phyloP scores from a whole-genome alignment of 1,140 invertebrate species.

The Hypothenemus hampei region DNA sequence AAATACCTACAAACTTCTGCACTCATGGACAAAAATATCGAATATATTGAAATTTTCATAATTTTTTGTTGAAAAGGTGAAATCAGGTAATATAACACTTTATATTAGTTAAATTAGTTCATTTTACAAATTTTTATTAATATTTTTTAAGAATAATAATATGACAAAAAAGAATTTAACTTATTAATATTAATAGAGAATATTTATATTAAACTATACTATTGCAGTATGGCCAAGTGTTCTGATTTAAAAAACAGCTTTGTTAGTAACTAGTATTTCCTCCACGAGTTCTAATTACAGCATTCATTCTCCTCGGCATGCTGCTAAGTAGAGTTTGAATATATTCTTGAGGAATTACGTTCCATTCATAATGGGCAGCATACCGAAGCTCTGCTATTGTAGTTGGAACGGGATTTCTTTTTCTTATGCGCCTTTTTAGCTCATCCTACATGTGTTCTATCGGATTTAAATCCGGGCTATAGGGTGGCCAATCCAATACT shows the following conservation, averaged over 20 bases:
- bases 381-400: constrained; percentile 1
- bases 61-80: too few species aligned
- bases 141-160: not conserved
- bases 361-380: not conserved
- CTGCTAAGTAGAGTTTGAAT: constrained; percentile 12
- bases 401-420: constrained; percentile 1
- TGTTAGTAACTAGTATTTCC: constrained; percentile 7
- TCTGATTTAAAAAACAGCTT: not conserved
- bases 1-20: too few species aligned
- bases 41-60: too few species aligned
- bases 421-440: constrained; percentile 2
- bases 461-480: constrained; percentile 1
- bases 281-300: constrained; percentile 11
- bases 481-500: constrained; percentile 3
- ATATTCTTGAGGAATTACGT: constrained; percentile 7
- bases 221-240: too few species aligned
- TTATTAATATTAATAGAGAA: too few species aligned
- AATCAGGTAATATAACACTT: too few species aligned
- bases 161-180: not conserved
- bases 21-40: too few species aligned
- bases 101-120: not conserved
- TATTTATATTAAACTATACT: too few species aligned
- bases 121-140: not conserved
- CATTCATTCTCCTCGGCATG: constrained; percentile 14
- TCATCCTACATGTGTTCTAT: not conserved